These are phyloP conservation scores for Microctenopoma stevenorrisi DNA, from an alignment of 2,797 vertebrate species.

Conservation along the genomic window DNA sequence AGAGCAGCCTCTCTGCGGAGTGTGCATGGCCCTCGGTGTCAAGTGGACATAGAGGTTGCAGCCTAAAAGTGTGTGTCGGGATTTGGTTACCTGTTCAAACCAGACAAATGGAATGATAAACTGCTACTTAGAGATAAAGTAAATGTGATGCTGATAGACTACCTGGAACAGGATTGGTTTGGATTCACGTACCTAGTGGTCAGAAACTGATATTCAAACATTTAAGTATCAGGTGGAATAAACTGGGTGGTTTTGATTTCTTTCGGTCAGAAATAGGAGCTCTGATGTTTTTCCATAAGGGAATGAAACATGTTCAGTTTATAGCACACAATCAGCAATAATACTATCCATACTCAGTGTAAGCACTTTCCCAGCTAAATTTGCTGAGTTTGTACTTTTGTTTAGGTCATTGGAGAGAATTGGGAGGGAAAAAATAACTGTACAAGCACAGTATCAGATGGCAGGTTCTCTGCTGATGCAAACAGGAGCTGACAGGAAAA, in stretches of 20 bases:
- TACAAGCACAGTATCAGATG: conserved; percentile 64
- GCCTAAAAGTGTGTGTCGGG: conserved; percentile 68
- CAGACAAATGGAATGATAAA: conserved; percentile 71
- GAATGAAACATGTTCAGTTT: conserved; percentile 37
- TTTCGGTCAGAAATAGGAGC: conserved; percentile 9
- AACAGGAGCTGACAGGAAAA: conserved; percentile 60
- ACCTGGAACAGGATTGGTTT: neutral
- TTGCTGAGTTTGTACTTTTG: conserved; percentile 56
- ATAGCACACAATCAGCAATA: conserved; percentile 54
- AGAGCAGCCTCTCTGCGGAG: conserved; percentile 56
- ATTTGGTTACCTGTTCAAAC: conserved; percentile 78
- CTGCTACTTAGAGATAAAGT: conserved; percentile 46
- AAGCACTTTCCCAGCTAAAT: conserved; percentile 53
- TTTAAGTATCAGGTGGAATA: conserved; percentile 7
- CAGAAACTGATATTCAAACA: conserved; percentile 10
- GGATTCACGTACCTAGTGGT: neutral
- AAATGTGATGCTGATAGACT: conserved; percentile 37
- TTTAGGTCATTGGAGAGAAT: conserved; percentile 46
- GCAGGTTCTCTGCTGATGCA: conserved; percentile 67
- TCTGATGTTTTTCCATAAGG: conserved; percentile 21
- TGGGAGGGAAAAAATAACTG: conserved; percentile 23
- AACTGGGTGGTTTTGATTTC: conserved; percentile 8
- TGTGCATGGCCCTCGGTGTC: conserved; percentile 73
- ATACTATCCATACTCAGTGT: conserved; percentile 24
- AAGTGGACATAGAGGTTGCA: conserved; percentile 75